Base-by-base conservation (phyloP, 1,140 invertebrate species). In the Scaptomyza montana region DNA sequence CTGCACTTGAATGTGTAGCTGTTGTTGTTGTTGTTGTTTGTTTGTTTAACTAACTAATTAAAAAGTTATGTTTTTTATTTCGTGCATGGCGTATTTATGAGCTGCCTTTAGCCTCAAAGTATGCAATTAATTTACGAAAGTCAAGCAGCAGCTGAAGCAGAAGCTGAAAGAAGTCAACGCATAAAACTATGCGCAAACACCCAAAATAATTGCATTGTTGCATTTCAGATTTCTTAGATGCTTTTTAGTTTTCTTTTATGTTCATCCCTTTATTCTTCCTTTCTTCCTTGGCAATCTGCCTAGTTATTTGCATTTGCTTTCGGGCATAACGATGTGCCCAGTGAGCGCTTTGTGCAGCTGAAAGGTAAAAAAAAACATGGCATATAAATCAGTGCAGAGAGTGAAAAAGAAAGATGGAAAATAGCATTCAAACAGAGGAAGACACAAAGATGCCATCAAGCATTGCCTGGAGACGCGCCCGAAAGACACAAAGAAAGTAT, bases 171-270 rank as follows among this genome's bases (percentile, higher is more conserved):
- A 61, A 55, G 39, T 43, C 54, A 77, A 80, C 74, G 77, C 56
- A 46, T 36, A 49, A 66, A 71, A 80, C 33, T 28, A 78, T 77
- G 63, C 16, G 13, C 57, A 21, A 41, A 45, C 12, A 55, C 46
- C 64, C 50, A 69, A 87, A 70, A 77, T 89, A 80, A 85, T 80
- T 89, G 85, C 80, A 77, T 80, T 87, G 84, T 89, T 85, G 76
- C 71, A 57, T 67, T 72, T 50, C 7, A 57, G 55, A 78, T 82
- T 84, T 66, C 57, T 74, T 64, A 51, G 41, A 70, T 7, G 19
- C 67, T 66, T 56, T 74, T 70, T 36, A 5, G 5, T 33, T 7
- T 36, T 36, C 8, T 9, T 36, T 67, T 25, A 43, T 12, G 12
- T 5, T n/a, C 39, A 43, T n/a, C 39, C 39, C 10, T 43, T 43